Base-by-base conservation (phyloP, 2,797 vertebrate genomes). In the Distichodus sexfasciatus region DNA sequence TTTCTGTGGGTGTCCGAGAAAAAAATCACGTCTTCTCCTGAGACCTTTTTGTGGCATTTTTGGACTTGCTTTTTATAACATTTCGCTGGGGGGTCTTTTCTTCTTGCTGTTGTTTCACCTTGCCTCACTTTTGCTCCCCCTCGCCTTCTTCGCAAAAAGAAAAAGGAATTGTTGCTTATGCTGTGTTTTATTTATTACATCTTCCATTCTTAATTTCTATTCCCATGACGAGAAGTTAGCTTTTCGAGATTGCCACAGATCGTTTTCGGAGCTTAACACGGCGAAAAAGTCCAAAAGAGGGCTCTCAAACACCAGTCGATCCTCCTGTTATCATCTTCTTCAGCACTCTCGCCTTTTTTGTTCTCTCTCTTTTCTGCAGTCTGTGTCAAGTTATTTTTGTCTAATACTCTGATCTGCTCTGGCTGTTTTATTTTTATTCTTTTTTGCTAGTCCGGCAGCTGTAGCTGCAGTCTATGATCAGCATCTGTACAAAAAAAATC, bases 261-360 rank as follows among this genome's bases (percentile, higher is more conserved):
- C 91, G 61, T 94, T 94, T 81, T 94, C 93, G 0, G 93, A 94
- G 83, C 94, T n/a, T 92, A 85, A 94, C 93, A 0, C 92, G 89
- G 76, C 91, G 93, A 88, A 91, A 85, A 81, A 94, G 93, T 89
- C 0, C 93, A 91, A 87, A 89, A 89, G 83, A 94, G 89, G 86
- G 87, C 90, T 72, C 67, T 90, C 71, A 94, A 92, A 81, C 92
- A 93, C 67, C 93, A 92, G 35, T 86, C 82, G 89, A 94, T 94
- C 93, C 91, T 92, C 12, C 51, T 2, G 26, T 3, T 24, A 10
- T 33, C 17, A 7, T 40, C 6, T 3, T n/a, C n/a, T n/a, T n/a
- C n/a, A n/a, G n/a, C n/a, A n/a, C n/a, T n/a, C n/a, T n/a, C n/a
- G n/a, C n/a, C n/a, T n/a, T 19, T 3, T n/a, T 3, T 11, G 24